Evolutionary conservation across 2,113 vertebrate species (phyloP), one percentile per base, ranked within the genome.

Genomic region (Neotoma lepida): DNA sequence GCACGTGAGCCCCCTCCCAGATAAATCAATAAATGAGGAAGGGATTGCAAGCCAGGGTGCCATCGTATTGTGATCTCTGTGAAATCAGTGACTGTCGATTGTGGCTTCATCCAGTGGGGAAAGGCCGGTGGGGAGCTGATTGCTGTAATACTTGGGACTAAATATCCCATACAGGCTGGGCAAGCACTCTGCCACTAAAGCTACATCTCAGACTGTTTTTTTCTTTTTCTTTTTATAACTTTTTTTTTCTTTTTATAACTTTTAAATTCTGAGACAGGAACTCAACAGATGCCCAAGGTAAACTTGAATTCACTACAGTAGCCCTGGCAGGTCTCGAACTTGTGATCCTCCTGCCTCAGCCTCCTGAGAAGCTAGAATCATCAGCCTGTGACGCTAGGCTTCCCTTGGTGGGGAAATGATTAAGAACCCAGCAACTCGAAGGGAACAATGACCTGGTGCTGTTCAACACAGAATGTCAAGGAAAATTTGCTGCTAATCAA

Each of bases 381-480:
- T 35, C 20, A 24, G 63, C 63, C 44, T 68, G 33, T n/a, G 13
- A 33, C 1, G 22, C 10, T 24, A 51, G 44, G 18, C 30, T 44
- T 68, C 15, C 9, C 6, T 86, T 68, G 84, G 63, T 86, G 12
- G 44, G n/a, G n/a, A 39, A 61, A 5, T 44, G 61, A 70, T 58
- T 51, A 85, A 41, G 20, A 82, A 18, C 44, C 7, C 73, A 30
- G 9, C 33, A 86, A 70, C 10, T 26, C 33, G 54, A 80, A 85
- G 77, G 41, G 44, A 86, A 12, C 51, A 66, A 39, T 22, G 39
- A 64, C 18, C 44, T 44, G 3, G 64, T 51, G 51, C 46, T 71
- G 90, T 71, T 71, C 85, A 70, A 77, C 44, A 86, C 82, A 86
- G 39, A 88, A 95, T 13, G 30, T 54, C 70, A 71, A 35, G 20